Percentiles rank a stretch among this genome's conserved stretches.
These are phyloP conservation scores for Hydractinia echinata DNA, from an alignment of 30 jellyfish, hydroid and myxozoan genomes.

Conservation along the genomic window DNA sequence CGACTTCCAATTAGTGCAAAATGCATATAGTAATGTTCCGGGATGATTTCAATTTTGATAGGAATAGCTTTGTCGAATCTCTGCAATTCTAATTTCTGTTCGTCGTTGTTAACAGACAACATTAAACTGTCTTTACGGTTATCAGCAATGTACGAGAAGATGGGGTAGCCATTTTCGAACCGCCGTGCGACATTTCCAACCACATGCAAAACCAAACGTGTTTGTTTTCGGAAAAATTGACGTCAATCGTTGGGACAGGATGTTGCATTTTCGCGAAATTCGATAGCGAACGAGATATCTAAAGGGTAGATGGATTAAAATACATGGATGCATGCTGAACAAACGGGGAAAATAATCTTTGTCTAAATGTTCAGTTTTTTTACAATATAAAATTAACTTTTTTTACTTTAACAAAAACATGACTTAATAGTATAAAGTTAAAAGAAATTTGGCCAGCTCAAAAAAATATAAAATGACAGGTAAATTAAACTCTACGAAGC, in stretches of 20 bases:
- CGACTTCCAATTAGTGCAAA: background rate
- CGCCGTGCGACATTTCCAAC: background rate
- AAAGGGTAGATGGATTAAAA: no score
- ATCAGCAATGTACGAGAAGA: background rate
- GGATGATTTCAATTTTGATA: background rate
- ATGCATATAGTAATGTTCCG: background rate
- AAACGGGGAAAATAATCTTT: no score
- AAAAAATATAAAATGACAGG: no score
- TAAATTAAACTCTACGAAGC: no score
- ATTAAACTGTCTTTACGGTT: background rate
- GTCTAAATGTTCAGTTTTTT: no score
- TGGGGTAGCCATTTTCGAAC: background rate
- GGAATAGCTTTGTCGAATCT: background rate
- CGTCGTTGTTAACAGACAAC: background rate
- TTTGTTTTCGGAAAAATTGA: background rate
- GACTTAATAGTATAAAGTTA: no score
- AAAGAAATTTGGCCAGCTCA: no score
- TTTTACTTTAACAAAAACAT: no score
- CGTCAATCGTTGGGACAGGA: background rate
- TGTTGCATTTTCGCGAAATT: background rate
- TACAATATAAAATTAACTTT: no score
- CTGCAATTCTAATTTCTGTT: background rate
- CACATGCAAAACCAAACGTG: background rate
- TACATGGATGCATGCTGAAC: no score
- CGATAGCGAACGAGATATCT: no score